Evolutionary conservation across 1,140 invertebrate species (phyloP), one percentile per base, ranked within the genome.

Genomic region (Callitettix versicolor): DNA sequence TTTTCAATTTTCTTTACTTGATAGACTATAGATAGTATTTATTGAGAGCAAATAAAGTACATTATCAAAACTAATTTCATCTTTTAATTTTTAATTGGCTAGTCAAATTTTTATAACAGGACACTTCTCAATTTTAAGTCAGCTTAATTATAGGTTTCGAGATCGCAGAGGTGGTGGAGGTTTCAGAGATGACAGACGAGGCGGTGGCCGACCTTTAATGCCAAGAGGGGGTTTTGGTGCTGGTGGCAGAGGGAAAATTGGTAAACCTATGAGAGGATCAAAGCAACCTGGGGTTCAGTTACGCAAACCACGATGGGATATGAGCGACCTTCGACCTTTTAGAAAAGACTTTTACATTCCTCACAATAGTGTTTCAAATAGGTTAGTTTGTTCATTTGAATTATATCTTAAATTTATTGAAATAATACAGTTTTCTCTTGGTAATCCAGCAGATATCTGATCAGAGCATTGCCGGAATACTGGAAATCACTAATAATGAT

Each of bases 311-410:
- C 79, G 78, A 55, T 96, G 92, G 91, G 87, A 92, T 60, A 64
- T 85, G 53, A 67, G 69, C 17, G 61, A 72, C 53, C 70, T 97
- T 21, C 79, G 82, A 58, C 82, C 84, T 22, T 94, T 96, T 67
- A 77, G 85, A 55, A 96, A 96, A 72, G 85, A 95, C 71, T 90
- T 97, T 65, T 96, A 96, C 68, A 76, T 81, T 54, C 88, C 91
- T 48, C 86, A 91, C 69, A 76, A 79, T 2, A 83, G 84, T 71
- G 83, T 89, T 14, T 65, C 84, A 36, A 79, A 75, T 38, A 77
- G 86, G 59, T 76, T 61, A 56, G 48, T 43, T 20, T 48, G 50
- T 18, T 43, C 7, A 7, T 11, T 3, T 2, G 4, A 33, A 17
- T 55, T 53, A 20, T 36, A 34, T 42, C 5, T 48, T 49, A 49